Conservation (phyloP, 2,113 vertebrate genomes). For the Leptocoma aspasia region DNA sequence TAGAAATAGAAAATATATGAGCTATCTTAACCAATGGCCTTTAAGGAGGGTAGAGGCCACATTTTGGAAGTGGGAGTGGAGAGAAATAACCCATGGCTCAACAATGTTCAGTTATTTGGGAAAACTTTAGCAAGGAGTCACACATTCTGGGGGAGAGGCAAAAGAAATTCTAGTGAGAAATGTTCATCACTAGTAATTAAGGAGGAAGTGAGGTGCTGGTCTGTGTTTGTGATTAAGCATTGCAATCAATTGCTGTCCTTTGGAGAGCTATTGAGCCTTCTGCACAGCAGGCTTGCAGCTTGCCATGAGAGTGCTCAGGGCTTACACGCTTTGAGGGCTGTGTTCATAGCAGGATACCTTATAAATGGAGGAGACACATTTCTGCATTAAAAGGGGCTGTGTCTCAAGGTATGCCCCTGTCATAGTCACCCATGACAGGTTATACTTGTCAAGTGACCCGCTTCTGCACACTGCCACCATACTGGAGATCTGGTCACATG, state of each 20-base stretch:
- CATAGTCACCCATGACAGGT: neutral
- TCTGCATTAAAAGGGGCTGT: neutral
- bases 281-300: neutral
- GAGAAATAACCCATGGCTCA: neutral
- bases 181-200: neutral
- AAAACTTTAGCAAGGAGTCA: neutral
- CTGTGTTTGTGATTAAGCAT: neutral
- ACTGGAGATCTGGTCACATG: neutral
- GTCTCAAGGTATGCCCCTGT: neutral
- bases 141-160: neutral
- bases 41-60: neutral
- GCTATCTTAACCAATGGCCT: neutral
- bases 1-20: neutral
- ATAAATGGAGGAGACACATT: neutral
- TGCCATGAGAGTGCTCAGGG: neutral
- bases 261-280: neutral
- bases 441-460: neutral
- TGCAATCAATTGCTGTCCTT: neutral
- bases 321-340: neutral
- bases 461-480: accelerated
- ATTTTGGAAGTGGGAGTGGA: neutral
- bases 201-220: neutral
- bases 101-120: neutral
- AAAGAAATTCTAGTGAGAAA: neutral
- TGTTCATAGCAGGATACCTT: neutral